Evolutionary conservation across 2,888 invertebrate genomes (phyloP), one percentile per base, ranked within the genome.

Genomic region (Holacanthella duospinosa): DNA sequence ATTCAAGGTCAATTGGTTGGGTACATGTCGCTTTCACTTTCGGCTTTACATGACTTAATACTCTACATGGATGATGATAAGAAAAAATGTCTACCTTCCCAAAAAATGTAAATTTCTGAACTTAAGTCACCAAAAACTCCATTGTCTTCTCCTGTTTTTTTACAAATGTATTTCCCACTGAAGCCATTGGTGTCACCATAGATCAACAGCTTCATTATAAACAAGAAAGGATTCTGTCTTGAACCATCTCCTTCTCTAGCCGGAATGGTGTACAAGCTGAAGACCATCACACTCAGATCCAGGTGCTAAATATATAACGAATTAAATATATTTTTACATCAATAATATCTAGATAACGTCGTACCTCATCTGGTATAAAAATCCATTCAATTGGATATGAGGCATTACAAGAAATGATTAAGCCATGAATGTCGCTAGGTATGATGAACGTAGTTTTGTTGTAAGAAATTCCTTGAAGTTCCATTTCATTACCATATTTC

Each of bases 351-450:
- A 24, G 6, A 56, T n/a, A n/a, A n/a, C n/a, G n/a, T n/a, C n/a
- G n/a, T 60, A 68, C 66, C 44, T 67, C 64, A 43, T 68, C 66
- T 12, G 66, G 66, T 6, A 57, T 62, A 29, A 71, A 67, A n/a
- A 65, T 63, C 70, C 70, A 70, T 48, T 67, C 62, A 2, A 72
- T 57, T 3, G 72, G 72, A 48, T 68, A 72, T 1, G 64, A 60
- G 0, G 72, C 70, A 44, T 66, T 67, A 59, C 72, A 72, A 54
- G 65, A 43, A 27, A 72, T 54, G 9, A 61, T 43, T 1, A 72
- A 4, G 28, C 60, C 62, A n/a, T 53, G 27, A 2, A 68, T 56
- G 6, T 64, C 57, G 2, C 59, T 43, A 1, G 68, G 66, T 1
- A 69, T 64, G 0, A 66, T 64, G 43, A 65, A 67, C n/a, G 67